A percentile compares a stretch with the other conserved stretches of the same genome.
These are phyloP conservation scores for Nomada lathburiana DNA, from an alignment of 2,888 invertebrate genomes.

Conservation along the genomic window DNA sequence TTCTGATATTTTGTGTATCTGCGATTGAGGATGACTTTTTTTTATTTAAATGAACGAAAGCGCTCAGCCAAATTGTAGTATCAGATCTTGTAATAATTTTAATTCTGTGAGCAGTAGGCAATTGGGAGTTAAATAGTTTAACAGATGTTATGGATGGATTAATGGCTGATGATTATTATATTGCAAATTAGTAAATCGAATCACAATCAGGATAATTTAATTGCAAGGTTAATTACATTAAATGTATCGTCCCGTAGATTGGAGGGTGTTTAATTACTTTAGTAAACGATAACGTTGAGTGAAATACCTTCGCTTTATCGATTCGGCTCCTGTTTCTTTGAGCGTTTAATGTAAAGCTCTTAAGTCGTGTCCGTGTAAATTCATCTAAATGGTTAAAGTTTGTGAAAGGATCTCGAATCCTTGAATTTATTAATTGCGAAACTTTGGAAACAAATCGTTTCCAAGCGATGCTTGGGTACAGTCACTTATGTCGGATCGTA, in stretches of 20 bases:
- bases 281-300: constrained; percentile 7
- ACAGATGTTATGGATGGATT: too few relatives aligned
- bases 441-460: constrained; percentile 12
- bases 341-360: constrained; percentile 19
- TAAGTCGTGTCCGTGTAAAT: background rate
- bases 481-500: background rate
- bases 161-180: too few relatives aligned
- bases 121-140: too few relatives aligned
- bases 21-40: too few relatives aligned
- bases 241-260: background rate
- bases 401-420: constrained; percentile 1
- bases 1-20: too few relatives aligned
- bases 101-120: too few relatives aligned
- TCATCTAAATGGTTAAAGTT: constrained; percentile 28
- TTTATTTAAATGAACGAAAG: too few relatives aligned
- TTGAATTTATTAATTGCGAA: constrained; percentile 31
- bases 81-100: too few relatives aligned
- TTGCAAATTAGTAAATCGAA: too few relatives aligned
- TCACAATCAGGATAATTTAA: background rate
- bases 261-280: background rate
- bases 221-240: background rate
- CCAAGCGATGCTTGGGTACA: background rate
- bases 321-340: constrained; percentile 24
- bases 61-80: too few relatives aligned
- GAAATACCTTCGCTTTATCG: constrained; percentile 13